Base-by-base conservation (phyloP, 2,888 invertebrate species). In the Drosophila mulleri region DNA sequence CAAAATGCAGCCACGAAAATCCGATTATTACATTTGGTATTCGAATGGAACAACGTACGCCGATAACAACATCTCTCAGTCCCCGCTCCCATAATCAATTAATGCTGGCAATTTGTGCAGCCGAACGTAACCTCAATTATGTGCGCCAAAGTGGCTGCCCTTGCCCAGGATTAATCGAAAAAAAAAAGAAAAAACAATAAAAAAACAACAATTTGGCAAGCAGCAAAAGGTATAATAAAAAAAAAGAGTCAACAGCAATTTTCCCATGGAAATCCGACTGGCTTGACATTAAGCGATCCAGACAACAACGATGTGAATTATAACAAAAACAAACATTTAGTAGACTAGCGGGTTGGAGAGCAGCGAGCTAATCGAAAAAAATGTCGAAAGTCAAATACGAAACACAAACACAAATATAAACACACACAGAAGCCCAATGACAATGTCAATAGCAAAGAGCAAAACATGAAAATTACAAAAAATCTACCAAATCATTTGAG, bases 71-170 rank as follows among this genome's bases (percentile, higher is more conserved):
- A 44, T 47, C 18, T 23, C 39, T 12, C 50, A 52, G 52, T 41
- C 67, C 44, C 23, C 48, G 14, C 48, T 42, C 44, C 73, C 71
- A 77, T 75, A 88, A 89, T 89, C 85, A 89, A 89, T 88, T 89
- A 88, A 89, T 85, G 76, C 76, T 72, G 84, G 86, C 88, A 89
- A 88, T 88, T 88, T 88, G 88, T 81, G 89, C 89, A 88, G 57
- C 74, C 76, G 78, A 84, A 86, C 76, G 89, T 81, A 89, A 88
- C 88, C 88, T 83, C 89, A 88, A 88, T 88, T 88, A 89, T 88
- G 81, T 88, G 82, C 81, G 78, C 83, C 81, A 82, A 89, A 83
- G 80, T 84, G 84, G 77, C 87, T 63, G 54, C 68, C 78, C 72
- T 73, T 66, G 86, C 73, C 69, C 73, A 26, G 80, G 78, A 87